Conservation (phyloP, 2,888 invertebrate genomes). For the Candidula unifasciata region DNA sequence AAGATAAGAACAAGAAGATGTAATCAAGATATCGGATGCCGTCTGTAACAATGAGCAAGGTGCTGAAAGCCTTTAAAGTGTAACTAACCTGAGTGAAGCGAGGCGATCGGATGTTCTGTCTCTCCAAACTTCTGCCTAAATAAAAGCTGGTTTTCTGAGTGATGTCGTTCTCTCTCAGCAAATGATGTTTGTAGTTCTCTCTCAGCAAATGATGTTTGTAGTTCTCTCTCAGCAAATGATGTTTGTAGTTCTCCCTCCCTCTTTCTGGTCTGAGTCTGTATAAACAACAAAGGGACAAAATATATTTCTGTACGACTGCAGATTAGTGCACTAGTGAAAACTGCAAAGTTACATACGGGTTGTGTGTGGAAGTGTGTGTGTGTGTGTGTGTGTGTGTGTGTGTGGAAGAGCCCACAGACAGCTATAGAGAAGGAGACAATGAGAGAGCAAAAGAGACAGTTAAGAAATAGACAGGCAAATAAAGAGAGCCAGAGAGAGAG, state of each 20-base stretch:
- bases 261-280: conserved; percentile 75
- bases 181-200: conserved; percentile 77
- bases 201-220: conserved; percentile 76
- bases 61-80: background rate
- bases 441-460: too few species aligned
- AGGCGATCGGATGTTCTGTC: conserved; percentile 77
- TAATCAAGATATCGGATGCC: too few species aligned
- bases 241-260: conserved; percentile 76
- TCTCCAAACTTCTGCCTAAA: conserved; percentile 78
- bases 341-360: too few species aligned
- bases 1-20: too few species aligned
- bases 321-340: background rate
- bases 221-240: conserved; percentile 77
- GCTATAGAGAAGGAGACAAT: too few species aligned
- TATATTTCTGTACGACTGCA: background rate
- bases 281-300: conserved; percentile 28
- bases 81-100: conserved; percentile 74
- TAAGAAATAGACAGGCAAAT: too few species aligned
- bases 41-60: too few species aligned
- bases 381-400: too few species aligned
- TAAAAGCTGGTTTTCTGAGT: conserved; percentile 76
- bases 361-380: too few species aligned
- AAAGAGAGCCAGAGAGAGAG: too few species aligned
- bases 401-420: too few species aligned
- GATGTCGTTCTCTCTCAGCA: conserved; percentile 77